Conservation (phyloP, 2,113 vertebrate species). For the Cyprinus carpio region DNA sequence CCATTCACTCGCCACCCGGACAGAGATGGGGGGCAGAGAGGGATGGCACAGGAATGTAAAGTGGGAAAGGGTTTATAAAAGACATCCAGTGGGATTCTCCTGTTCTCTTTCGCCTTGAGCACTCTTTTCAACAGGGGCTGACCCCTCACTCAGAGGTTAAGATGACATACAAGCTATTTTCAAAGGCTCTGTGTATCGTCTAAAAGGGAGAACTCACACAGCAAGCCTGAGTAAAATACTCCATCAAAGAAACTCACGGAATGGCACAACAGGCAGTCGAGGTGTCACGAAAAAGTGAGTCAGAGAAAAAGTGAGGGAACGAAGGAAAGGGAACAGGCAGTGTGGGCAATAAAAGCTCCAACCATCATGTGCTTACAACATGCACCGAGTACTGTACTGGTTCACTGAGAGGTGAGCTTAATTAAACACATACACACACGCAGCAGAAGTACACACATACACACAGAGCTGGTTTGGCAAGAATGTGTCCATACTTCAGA, state of each 20-base stretch:
- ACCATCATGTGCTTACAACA: conserved; percentile 61
- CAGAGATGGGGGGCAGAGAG: conserved; percentile 4
- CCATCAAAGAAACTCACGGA: conserved; percentile 54
- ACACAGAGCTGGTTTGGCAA: conserved; percentile 77
- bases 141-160: conserved; percentile 63
- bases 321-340: conserved; percentile 1
- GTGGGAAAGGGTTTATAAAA: conserved; percentile 46
- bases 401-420: conserved; percentile 61
- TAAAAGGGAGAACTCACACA: conserved; percentile 57
- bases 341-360: conserved; percentile 42
- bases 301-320: conserved; percentile 42
- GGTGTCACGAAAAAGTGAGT: conserved; percentile 48
- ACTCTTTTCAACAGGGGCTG: conserved; percentile 56
- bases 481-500: conserved; percentile 75
- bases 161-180: conserved; percentile 60
- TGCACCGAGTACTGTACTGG: conserved; percentile 62
- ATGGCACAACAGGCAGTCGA: conserved; percentile 50
- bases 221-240: conserved; percentile 55
- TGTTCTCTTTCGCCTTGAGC: conserved; percentile 50
- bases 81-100: conserved; percentile 44
- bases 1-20: conserved; percentile 58
- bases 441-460: conserved; percentile 43
- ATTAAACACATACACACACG: conserved; percentile 55
- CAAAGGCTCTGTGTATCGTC: conserved; percentile 58
- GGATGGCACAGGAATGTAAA: conserved; percentile 15